phyloP scores from a whole-genome alignment of 2,888 invertebrate species.

The Opisthograptis luteolata region DNA sequence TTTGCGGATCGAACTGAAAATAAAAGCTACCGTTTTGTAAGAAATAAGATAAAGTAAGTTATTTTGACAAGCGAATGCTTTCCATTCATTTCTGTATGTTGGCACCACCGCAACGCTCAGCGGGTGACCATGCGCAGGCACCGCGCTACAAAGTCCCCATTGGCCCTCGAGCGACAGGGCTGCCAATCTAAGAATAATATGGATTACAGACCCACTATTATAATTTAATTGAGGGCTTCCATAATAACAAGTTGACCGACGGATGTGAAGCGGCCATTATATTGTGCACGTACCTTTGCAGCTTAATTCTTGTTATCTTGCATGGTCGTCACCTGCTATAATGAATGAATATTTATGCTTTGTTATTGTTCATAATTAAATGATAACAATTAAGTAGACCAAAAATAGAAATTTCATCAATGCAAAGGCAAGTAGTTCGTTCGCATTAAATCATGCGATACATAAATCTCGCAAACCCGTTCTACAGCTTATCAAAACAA shows the following conservation, averaged over 20 bases:
- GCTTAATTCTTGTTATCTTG: constrained; percentile 45
- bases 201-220: constrained; percentile 65
- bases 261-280: constrained; percentile 56
- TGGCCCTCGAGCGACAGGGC: constrained; percentile 76
- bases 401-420: constrained; percentile 77
- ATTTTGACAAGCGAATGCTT: constrained; percentile 35
- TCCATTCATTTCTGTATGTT: constrained; percentile 40
- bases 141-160: constrained; percentile 73
- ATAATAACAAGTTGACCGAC: constrained; percentile 59
- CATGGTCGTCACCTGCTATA: constrained; percentile 35
- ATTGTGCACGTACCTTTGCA: constrained; percentile 35
- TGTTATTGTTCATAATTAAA: constrained; percentile 18
- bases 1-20: no score
- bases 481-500: constrained; percentile 84
- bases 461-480: constrained; percentile 83
- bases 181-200: constrained; percentile 78
- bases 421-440: constrained; percentile 80
- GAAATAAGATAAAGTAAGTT: no score
- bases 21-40: no score
- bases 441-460: constrained; percentile 83
- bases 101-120: constrained; percentile 66
- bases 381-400: constrained; percentile 19
- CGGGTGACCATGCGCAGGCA: constrained; percentile 74
- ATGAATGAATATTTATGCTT: constrained; percentile 22
- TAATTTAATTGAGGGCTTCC: constrained; percentile 71